Percentiles rank a stretch among this genome's conserved stretches.
These are phyloP conservation scores for Eurytoma adleriae DNA, from an alignment of 2,888 invertebrate genomes.

Conservation along the genomic window DNA sequence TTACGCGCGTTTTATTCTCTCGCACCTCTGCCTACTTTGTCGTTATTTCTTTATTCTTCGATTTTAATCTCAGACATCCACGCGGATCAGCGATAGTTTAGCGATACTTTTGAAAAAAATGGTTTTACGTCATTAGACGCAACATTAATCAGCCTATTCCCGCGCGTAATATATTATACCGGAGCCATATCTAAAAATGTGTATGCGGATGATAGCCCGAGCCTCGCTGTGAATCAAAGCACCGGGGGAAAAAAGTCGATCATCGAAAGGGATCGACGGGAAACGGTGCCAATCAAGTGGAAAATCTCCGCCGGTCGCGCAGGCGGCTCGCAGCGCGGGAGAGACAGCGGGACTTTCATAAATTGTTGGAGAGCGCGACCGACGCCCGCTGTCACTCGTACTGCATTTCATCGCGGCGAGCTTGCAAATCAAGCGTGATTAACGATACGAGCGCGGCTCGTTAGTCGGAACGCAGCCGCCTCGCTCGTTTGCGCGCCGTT, in stretches of 20 bases:
- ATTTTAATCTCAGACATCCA: no score
- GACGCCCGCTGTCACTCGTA: slow-evolving; percentile 48
- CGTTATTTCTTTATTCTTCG: background rate
- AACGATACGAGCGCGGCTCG: slow-evolving; percentile 56
- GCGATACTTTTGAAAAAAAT: no score
- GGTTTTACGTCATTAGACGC: no score
- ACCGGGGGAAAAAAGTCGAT: no score
- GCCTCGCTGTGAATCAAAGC: no score
- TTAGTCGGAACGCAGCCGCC: slow-evolving; percentile 49
- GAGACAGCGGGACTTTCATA: slow-evolving; percentile 43
- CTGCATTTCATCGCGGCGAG: slow-evolving; percentile 46
- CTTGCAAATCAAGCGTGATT: slow-evolving; percentile 59
- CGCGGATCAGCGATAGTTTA: no score
- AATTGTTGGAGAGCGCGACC: slow-evolving; percentile 34
- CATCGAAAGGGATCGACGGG: no score
- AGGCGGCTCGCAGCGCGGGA: background rate
- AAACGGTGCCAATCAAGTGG: slow-evolving; percentile 30
- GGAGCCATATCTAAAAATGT: no score
- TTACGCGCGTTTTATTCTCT: slow-evolving; percentile 27
- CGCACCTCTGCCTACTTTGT: background rate
- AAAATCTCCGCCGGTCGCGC: slow-evolving; percentile 26
- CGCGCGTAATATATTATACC: no score
- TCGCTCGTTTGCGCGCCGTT: slow-evolving; percentile 48
- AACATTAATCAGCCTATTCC: no score
- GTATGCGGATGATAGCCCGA: no score